phyloP scores from a whole-genome alignment of 2,888 invertebrate genomes.

The Lithophane semibrunnea region DNA sequence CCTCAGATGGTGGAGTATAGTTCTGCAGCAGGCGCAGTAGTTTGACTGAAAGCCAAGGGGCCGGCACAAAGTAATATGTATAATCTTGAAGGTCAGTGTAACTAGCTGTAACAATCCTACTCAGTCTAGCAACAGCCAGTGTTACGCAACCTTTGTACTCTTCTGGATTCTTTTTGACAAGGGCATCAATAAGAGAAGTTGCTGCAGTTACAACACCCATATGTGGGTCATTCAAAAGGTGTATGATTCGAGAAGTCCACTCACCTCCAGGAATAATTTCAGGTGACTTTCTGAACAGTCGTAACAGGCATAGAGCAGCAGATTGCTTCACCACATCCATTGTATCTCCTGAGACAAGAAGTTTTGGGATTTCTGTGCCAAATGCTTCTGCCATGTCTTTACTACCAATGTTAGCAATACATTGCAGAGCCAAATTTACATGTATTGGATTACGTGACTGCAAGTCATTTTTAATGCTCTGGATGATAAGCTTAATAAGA shows the following conservation, averaged over 20 bases:
- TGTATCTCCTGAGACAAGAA: slow-evolving; percentile 99
- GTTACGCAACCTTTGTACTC: slow-evolving; percentile 99
- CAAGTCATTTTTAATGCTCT: slow-evolving; percentile 99
- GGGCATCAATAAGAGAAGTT: slow-evolving; percentile 98
- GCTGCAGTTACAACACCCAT: slow-evolving; percentile 99
- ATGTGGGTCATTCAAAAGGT: slow-evolving; percentile 99
- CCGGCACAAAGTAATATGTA: slow-evolving; percentile 99
- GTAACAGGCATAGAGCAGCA: slow-evolving; percentile 98
- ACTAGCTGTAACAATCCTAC: slow-evolving; percentile 99
- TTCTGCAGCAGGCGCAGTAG: slow-evolving; percentile 98
- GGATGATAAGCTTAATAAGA: slow-evolving; percentile 99
- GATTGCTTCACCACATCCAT: slow-evolving; percentile 99
- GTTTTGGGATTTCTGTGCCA: slow-evolving; percentile 99
- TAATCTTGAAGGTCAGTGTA: slow-evolving; percentile 99
- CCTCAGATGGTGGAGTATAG: slow-evolving; percentile 99
- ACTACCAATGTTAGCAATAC: slow-evolving; percentile 99
- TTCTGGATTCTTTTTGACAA: slow-evolving; percentile 99
- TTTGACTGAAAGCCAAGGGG: slow-evolving; percentile 99
- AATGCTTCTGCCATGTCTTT: slow-evolving; percentile 99
- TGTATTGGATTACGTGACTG: slow-evolving; percentile 99
- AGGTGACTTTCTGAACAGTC: slow-evolving; percentile 98
- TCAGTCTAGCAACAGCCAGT: slow-evolving; percentile 98
- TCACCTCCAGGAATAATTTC: slow-evolving; percentile 99
- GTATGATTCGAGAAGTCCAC: slow-evolving; percentile 99
- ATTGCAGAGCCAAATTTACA: slow-evolving; percentile 99